phyloP scores from a whole-genome alignment of 1,140 invertebrate species.

The Myzus persicae region DNA sequence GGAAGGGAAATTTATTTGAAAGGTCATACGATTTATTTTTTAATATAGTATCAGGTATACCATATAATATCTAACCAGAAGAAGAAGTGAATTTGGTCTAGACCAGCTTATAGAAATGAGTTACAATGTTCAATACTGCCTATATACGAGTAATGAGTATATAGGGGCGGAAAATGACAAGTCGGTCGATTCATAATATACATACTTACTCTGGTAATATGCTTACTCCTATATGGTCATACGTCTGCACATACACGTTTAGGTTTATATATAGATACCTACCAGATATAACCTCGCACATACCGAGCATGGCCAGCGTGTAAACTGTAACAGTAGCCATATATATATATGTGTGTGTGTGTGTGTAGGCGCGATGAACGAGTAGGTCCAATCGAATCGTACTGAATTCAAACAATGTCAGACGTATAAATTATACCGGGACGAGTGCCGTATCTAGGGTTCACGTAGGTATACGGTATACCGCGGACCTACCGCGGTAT shows the following conservation, averaged over 20 bases:
- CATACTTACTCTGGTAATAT: too few relatives aligned
- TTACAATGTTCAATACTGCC: neutral
- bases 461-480: too few relatives aligned
- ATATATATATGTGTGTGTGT: too few relatives aligned
- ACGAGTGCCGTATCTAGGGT: neutral
- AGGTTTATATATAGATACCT: neutral
- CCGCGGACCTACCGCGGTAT: neutral
- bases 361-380: neutral
- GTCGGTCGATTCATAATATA: neutral
- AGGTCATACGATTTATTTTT: neutral
- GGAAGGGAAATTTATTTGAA: neutral
- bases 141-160: neutral
- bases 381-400: neutral
- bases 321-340: neutral
- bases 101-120: neutral
- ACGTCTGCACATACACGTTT: neutral
- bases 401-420: neutral
- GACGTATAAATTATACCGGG: neutral
- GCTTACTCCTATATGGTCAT: neutral
- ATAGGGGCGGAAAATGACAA: neutral
- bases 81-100: neutral
- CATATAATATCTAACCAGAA: neutral
- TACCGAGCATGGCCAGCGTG: neutral
- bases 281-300: neutral
- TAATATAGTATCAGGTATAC: too few relatives aligned